A percentile compares a stretch with the other conserved stretches of the same genome.
Evolutionary conservation across 2,113 vertebrate species (phyloP).

Genomic region (Bothrops jararaca): DNA sequence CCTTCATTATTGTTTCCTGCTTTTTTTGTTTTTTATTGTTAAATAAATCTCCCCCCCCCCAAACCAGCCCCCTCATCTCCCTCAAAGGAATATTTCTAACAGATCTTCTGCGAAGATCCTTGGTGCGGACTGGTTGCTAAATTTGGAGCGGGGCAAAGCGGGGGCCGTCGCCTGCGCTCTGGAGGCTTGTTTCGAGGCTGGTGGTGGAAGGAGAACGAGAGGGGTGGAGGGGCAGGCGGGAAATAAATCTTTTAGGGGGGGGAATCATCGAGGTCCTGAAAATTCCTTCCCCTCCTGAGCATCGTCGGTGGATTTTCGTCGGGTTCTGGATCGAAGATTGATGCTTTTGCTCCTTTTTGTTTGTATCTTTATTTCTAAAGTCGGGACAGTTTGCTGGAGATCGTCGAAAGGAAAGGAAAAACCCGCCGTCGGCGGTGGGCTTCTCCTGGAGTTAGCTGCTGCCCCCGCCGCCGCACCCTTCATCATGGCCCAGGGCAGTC

Average conservation of each 20-base stretch:
- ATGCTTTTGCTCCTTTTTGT: not conserved
- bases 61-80: slow-evolving; percentile 2
- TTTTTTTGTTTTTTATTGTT: not conserved
- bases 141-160: not conserved
- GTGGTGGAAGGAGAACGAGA: not conserved
- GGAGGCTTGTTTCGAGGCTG: slow-evolving; percentile 7
- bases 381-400: not conserved
- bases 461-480: not conserved
- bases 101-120: slow-evolving; percentile 10
- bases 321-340: not conserved
- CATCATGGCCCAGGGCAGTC: slow-evolving; percentile 29
- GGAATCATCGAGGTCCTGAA: not conserved
- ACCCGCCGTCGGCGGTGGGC: slow-evolving; percentile 34
- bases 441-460: slow-evolving; percentile 39
- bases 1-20: not conserved
- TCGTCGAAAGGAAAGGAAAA: slow-evolving; percentile 13
- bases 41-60: slow-evolving; percentile 8
- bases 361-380: not conserved
- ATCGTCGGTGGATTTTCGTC: not conserved
- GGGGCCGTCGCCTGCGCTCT: not conserved
- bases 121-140: slow-evolving; percentile 10
- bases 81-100: slow-evolving; percentile 7
- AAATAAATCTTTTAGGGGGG: too few relatives aligned
- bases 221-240: too few relatives aligned
- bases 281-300: not conserved